Evolutionary conservation across 1,140 invertebrate genomes (phyloP), one percentile per base, ranked within the genome.

Genomic region (Hypsibius dujardini): DNA sequence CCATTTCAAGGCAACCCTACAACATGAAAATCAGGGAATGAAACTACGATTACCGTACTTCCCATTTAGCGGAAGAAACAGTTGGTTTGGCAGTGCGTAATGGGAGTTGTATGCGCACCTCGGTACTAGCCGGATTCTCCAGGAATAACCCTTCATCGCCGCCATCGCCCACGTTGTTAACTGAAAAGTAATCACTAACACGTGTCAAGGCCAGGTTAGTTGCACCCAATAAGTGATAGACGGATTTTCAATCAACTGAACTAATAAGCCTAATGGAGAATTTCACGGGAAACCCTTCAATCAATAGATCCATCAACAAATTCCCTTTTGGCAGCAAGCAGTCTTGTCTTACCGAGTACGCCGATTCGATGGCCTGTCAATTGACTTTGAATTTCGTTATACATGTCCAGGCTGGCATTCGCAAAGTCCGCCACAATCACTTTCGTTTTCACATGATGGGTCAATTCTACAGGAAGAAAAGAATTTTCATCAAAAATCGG

Each of bases 81-180:
- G 28, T 28, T 28, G 28, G 28, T 28, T 56, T 56, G 7, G 50
- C 50, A 67, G 62, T 67, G 12, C 12, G 62, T 42, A 67, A 42
- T 7, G 42, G 62, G 12, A 67, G 12, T 56, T n/a, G n/a, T n/a
- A 12, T 7, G n/a, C 62, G 12, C 7, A 67, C 62, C 62, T 67
- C 12, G 62, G 3, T 67, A 42, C 45, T 42, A 3, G 62, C 12
- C 42, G 62, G 62, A 45, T 15, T 15, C 62, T 67, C 12, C 62
- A 67, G 42, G 42, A 67, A 67, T 3, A 45, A 42, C 12, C 3
- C 62, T 15, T 67, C 62, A 42, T 67, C 62, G 42, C 62, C 62
- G 12, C 62, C 62, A 7, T 42, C 12, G 12, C 62, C 62, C 12
- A 67, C 62, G 62, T 67, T 67, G 62, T 67, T 67, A 3, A 67